Evolutionary conservation across 1,140 invertebrate genomes (phyloP), one percentile per base, ranked within the genome.

Genomic region (Bombus ignitus): DNA sequence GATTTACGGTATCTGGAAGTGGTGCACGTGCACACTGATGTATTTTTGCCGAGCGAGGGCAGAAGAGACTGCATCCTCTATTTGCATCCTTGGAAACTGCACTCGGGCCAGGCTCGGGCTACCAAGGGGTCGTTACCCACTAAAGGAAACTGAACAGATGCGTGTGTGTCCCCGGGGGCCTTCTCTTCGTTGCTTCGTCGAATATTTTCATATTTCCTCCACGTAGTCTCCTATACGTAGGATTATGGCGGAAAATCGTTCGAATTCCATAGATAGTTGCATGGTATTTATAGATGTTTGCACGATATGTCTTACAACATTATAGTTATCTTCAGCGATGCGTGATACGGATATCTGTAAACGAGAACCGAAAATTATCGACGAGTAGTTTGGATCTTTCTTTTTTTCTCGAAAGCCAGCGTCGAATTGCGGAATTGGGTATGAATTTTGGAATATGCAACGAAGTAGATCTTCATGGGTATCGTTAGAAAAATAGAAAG

Each of bases 21-120:
- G 73, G 73, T 90, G 85, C 83, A 88, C 81, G 76, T 90, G 89
- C 82, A 90, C 53, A 39, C 13, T 32, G 59, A 62, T 77, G 76
- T 88, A 91, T 89, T 91, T 91, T 91, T 91, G 84, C 88, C 68
- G 74, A 68, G 65, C 37, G 72, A 83, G 47, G 9, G 76, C 71
- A 81, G 79, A 83, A 82, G 73, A 71, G 78, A 83, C 57, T 57
- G 47, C 66, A 70, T 85, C 70, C 74, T 90, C 81, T 89, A 90
- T 89, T 90, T 89, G 83, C 81, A 86, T 86, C 68, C 83, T 90
- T 82, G 82, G 81, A 83, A 76, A 80, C 62, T 68, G 62, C 68
- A 18, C 76, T 76, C 73, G 37, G 59, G 47, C 18, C 32, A 68
- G 44, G 42, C 22, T 72, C n/a, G n/a, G 32, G 65, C 25, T 22